Evolutionary conservation across 2,113 vertebrate species (phyloP), one percentile per base, ranked within the genome.

Genomic region (Tychaedon coryphoeus): DNA sequence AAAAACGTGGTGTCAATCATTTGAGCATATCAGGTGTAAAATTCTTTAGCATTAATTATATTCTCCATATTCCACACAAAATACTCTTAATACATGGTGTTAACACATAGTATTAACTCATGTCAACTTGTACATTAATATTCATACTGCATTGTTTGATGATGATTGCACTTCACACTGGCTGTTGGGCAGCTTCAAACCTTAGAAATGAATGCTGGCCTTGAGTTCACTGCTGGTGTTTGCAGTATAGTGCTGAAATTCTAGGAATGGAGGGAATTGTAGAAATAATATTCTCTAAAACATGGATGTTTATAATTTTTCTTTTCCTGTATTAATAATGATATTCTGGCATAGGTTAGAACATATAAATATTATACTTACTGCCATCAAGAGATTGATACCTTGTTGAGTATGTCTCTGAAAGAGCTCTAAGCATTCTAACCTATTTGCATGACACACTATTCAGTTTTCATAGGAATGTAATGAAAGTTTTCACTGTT

Each of bases 361-460:
- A 36, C 17, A 10, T 56, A 58, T 84, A 93, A 88, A 97, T 94
- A 67, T 88, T 96, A 47, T 70, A 50, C 31, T 84, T 92, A 61
- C 28, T 70, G 20, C 17, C 38, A 29, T 67, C 24, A 64, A 61
- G 83, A 94, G 48, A 81, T 92, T 77, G 91, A 84, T 88, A 64
- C 31, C 19, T 77, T 93, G 9, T 47, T 90, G 47, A 75, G 8
- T 50, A 34, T 73, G 42, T 42, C 23, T 92, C 42, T 70, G n/a
- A 70, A 79, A 88, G 47, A 45, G 24, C 42, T 82, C 15, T 75
- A 90, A 87, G 38, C 31, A 51, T 24, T 72, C n/a, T 82, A 82
- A 92, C 56, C 42, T 81, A 29, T 92, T 92, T 96, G 10, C 57
- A 77, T 91, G 69, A 81, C 25, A 43, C 10, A 36, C 15, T 60